Percentiles rank a stretch among this genome's conserved stretches.
phyloP scores from a whole-genome alignment of 2,888 invertebrate species.

The Cheiracanthium punctorium region DNA sequence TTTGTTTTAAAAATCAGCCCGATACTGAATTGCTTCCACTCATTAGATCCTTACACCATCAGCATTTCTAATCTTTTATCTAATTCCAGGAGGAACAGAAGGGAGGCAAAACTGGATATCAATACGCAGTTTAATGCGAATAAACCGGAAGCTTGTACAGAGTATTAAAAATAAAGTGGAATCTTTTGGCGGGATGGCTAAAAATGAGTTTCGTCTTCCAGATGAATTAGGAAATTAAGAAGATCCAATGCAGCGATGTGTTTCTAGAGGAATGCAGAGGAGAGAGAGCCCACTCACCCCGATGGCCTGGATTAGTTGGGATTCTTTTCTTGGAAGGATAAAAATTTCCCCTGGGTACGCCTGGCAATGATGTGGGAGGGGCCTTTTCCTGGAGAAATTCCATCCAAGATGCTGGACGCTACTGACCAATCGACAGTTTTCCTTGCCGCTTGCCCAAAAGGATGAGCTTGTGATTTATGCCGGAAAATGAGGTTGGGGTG shows the following conservation, averaged over 20 bases:
- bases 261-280: background rate
- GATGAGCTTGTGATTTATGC: conserved; percentile 61
- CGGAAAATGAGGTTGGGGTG: conserved; percentile 50
- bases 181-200: background rate
- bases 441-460: conserved; percentile 53
- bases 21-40: background rate
- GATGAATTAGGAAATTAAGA: background rate
- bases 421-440: conserved; percentile 67
- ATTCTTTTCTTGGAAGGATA: background rate
- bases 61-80: conserved; percentile 1
- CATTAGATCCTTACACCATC: background rate
- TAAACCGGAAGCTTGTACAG: background rate
- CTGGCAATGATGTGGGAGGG: conserved; percentile 45
- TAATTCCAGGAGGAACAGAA: background rate
- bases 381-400: conserved; percentile 28
- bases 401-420: conserved; percentile 60
- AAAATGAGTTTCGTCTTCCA: background rate
- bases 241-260: background rate
- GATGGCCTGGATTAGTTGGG: background rate
- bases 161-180: background rate
- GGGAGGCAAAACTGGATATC: background rate
- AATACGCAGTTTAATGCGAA: background rate
- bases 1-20: background rate
- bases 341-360: conserved; percentile 24
- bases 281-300: background rate